Base-by-base conservation (phyloP, 1,140 invertebrate species). In the Bursaphelenchus mucronatus region DNA sequence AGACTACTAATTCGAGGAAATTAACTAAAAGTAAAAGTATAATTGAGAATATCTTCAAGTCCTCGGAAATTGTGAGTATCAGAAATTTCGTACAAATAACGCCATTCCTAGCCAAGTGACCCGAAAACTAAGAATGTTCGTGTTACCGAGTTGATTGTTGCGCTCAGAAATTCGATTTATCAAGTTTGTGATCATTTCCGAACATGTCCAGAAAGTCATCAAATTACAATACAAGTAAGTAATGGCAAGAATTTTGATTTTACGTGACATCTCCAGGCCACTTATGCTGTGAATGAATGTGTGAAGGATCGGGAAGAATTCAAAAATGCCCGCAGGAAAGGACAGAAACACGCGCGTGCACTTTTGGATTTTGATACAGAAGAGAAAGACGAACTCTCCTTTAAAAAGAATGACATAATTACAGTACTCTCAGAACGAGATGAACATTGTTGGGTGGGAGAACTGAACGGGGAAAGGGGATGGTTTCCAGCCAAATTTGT, bases 381-480 rank as follows among this genome's bases (percentile, higher is more conserved):
- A 79, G 95, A 97, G 84, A 92, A 96, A 79, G 94, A 98, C 85
- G 96, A 99, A 84, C 84, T 99, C 30, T 94, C 94, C 40, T 98
- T 99, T 83, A 71, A 66, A 51, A 76, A 76, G 53, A 79, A 81
- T 54, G 70, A 81, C 45, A 55, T 80, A 21, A 78, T 80, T 21
- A 75, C 68, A 10, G 91, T 99, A 44, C 89, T 98, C 39, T 95
- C 91, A 77, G 92, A 94, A 79, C 92, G 93, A 82, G 96, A 99
- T 85, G 96, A 99, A 81, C 94, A 99, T 82, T 99, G 96, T 82
- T 99, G 96, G 96, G 89, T 97, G 67, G 96, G 96, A 53, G 96
- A 99, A 83, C 82, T 98, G 2, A 97, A 98, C 86, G 95, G 95
- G 2, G 82, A 96, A 43, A 85, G 91, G 82, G 95, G 95, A 46